Percentiles rank a stretch among this genome's conserved stretches.
Conservation (phyloP, 2,888 invertebrate species). For the Luffia ferchaultella region DNA sequence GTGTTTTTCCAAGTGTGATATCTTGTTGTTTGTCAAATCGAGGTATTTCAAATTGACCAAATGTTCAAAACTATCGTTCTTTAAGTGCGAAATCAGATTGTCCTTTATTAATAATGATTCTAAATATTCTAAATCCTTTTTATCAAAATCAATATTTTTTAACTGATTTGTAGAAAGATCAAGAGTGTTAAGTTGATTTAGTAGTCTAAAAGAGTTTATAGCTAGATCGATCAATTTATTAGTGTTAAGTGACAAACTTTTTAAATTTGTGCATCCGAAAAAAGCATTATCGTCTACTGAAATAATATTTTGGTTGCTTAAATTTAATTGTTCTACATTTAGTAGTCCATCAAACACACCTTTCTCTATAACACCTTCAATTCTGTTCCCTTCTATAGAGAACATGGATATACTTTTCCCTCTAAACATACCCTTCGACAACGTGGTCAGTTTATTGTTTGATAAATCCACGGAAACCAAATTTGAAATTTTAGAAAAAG, state of each 20-base stretch:
- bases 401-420: constrained; percentile 27
- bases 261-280: constrained; percentile 24
- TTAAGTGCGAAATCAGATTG: constrained; percentile 29
- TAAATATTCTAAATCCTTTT: constrained; percentile 27
- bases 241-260: constrained; percentile 27
- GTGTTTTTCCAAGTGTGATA: constrained; percentile 25
- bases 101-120: constrained; percentile 24
- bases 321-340: constrained; percentile 23
- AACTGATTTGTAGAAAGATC: constrained; percentile 39
- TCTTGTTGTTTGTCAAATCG: constrained; percentile 37
- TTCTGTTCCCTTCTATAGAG: constrained; percentile 25
- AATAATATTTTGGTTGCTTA: constrained; percentile 29
- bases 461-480: constrained; percentile 28
- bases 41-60: constrained; percentile 27
- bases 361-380: constrained; percentile 28
- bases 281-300: constrained; percentile 35
- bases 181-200: constrained; percentile 23
- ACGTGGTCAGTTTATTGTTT: constrained; percentile 26
- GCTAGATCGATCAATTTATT: constrained; percentile 28
- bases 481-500: constrained; percentile 20
- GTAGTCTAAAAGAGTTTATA: constrained; percentile 25
- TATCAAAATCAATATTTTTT: constrained; percentile 28
- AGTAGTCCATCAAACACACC: constrained; percentile 36
- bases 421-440: constrained; percentile 32
- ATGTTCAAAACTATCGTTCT: constrained; percentile 23